These are phyloP conservation scores for Oophaga pumilio DNA, from an alignment of 2,113 vertebrate species.

Conservation along the genomic window DNA sequence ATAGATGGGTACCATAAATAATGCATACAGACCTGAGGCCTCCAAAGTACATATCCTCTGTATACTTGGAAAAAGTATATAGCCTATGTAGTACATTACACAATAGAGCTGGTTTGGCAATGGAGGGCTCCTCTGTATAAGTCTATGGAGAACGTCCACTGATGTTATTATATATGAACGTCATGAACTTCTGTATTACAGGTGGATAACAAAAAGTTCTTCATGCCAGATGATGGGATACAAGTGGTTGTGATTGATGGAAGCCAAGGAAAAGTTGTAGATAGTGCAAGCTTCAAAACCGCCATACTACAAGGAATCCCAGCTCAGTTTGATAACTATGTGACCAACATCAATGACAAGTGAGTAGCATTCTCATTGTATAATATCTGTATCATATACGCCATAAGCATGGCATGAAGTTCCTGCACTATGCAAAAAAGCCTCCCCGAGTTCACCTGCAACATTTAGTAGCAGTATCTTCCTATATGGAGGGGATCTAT, in stretches of 20 bases:
- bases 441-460: background rate
- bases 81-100: background rate
- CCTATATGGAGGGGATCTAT: background rate
- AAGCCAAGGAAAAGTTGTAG: slow-evolving; percentile 78
- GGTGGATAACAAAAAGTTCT: slow-evolving; percentile 83
- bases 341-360: slow-evolving; percentile 81
- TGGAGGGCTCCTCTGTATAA: background rate
- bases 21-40: background rate
- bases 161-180: too few relatives aligned
- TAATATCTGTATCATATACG: background rate
- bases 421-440: background rate
- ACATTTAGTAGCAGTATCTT: background rate
- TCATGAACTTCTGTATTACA: slow-evolving; percentile 60
- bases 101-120: background rate
- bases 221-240: slow-evolving; percentile 84
- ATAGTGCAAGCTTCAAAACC: slow-evolving; percentile 78
- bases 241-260: slow-evolving; percentile 86
- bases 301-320: slow-evolving; percentile 86
- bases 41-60: background rate
- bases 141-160: background rate
- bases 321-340: slow-evolving; percentile 83
- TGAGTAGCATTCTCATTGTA: slow-evolving; percentile 68
- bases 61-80: background rate
- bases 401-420: background rate
- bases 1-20: background rate